These are phyloP conservation scores for Drosophila dives DNA, from an alignment of 2,888 invertebrate species.

Conservation along the genomic window DNA sequence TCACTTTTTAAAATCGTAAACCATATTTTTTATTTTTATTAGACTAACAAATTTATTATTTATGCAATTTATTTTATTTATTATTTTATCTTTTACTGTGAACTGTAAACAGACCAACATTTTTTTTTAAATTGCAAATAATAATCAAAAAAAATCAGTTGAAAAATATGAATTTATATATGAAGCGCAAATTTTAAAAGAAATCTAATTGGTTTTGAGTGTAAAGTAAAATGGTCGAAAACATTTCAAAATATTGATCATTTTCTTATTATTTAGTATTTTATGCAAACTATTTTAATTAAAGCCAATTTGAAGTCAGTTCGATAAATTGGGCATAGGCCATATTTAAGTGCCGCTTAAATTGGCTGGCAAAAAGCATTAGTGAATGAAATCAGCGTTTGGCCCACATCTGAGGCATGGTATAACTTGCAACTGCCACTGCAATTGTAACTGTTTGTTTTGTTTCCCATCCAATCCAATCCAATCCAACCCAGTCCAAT, in stretches of 20 bases:
- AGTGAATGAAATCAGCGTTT: slow-evolving; percentile 52
- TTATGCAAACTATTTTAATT: neutral
- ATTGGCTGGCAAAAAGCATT: slow-evolving; percentile 28
- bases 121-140: neutral
- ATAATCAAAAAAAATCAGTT: neutral
- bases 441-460: slow-evolving; percentile 33
- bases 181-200: neutral
- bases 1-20: neutral
- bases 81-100: no score
- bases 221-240: neutral
- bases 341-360: slow-evolving; percentile 14
- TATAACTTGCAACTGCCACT: slow-evolving; percentile 7
- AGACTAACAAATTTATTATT: neutral
- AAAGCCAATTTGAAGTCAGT: neutral
- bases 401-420: slow-evolving; percentile 42
- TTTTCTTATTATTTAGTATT: neutral
- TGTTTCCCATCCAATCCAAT: slow-evolving; percentile 42
- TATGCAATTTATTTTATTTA: neutral
- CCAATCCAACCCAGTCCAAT: slow-evolving; percentile 42
- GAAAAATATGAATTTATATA: neutral
- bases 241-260: neutral
- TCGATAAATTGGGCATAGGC: neutral
- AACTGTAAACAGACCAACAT: no score
- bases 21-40: neutral
- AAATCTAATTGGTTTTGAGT: neutral